A percentile compares a stretch with the other conserved stretches of the same genome.
Evolutionary conservation across 2,888 invertebrate species (phyloP).

Genomic region (Rhamphomyia laevipes): DNA sequence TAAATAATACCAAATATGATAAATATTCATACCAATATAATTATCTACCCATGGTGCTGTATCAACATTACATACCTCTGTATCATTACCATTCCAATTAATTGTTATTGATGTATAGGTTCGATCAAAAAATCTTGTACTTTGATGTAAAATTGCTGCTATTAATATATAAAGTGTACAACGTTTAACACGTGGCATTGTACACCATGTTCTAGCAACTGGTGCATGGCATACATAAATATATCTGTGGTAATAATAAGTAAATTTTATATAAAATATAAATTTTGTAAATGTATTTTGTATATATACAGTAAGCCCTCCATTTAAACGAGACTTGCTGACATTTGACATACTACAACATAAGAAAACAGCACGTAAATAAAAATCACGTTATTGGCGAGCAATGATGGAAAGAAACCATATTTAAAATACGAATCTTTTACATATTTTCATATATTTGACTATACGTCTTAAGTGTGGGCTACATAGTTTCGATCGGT

Average conservation of each 20-base stretch:
- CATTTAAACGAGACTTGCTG: too few relatives aligned
- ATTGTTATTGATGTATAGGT: conserved; percentile 48
- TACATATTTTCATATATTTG: too few relatives aligned
- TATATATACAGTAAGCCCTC: too few relatives aligned
- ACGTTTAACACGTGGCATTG: conserved; percentile 59
- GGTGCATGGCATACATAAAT: conserved; percentile 92
- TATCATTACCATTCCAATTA: conserved; percentile 53
- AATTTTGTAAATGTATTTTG: too few relatives aligned
- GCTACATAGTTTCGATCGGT: too few relatives aligned
- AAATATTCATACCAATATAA: conserved; percentile 56
- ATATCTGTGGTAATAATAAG: conserved; percentile 46
- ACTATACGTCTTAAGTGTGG: too few relatives aligned
- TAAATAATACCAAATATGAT: conserved; percentile 66
- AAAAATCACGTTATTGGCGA: too few relatives aligned
- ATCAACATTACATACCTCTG: conserved; percentile 52
- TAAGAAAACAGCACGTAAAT: too few relatives aligned
- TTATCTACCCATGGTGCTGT: conserved; percentile 59
- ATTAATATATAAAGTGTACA: conserved; percentile 68
- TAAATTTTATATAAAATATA: too few relatives aligned
- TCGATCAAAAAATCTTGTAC: conserved; percentile 70
- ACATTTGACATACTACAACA: too few relatives aligned
- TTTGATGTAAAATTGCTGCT: conserved; percentile 69
- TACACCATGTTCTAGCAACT: conserved; percentile 69
- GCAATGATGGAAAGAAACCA: too few relatives aligned
- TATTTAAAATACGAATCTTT: too few relatives aligned